These are phyloP conservation scores for Platygyra sinensis DNA, from an alignment of 64 coral and sea anemone species.

Conservation along the genomic window DNA sequence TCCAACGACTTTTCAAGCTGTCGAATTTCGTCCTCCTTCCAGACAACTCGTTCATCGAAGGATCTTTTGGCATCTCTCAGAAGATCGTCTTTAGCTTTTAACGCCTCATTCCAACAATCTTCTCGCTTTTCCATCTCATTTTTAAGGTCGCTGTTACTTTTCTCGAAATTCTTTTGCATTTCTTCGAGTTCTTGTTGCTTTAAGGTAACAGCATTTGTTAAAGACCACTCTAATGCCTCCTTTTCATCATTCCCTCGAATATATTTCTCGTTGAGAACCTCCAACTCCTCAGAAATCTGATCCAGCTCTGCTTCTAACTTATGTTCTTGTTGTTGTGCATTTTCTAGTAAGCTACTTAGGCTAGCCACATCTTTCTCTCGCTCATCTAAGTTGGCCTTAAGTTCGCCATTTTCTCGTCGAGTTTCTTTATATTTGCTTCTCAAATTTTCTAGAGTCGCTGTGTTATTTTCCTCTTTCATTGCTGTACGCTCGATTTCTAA, in stretches of 20 bases:
- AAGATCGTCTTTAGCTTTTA: conserved; percentile 29
- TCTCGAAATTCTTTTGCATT: conserved; percentile 16
- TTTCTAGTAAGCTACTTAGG: conserved; percentile 19
- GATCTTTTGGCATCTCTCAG: conserved; percentile 27
- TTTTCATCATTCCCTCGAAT: conserved; percentile 32
- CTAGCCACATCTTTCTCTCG: conserved; percentile 29
- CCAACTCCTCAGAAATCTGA: not conserved
- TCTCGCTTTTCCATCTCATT: conserved; percentile 22
- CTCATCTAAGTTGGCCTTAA: conserved; percentile 21
- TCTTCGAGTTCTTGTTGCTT: conserved; percentile 42
- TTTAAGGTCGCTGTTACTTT: not conserved
- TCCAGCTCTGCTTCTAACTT: conserved; percentile 15
- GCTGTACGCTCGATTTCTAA: conserved; percentile 15
- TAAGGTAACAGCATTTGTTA: not conserved
- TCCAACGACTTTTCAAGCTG: conserved; percentile 15
- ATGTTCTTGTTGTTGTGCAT: not conserved
- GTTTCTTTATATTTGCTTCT: not conserved
- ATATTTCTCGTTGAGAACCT: not conserved
- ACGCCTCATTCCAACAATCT: conserved; percentile 6
- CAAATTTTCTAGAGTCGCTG: not conserved
- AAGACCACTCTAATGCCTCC: conserved; percentile 9
- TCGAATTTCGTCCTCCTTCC: conserved; percentile 28
- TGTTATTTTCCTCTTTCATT: not conserved
- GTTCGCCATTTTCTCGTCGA: conserved; percentile 10
- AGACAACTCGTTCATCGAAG: conserved; percentile 24